Evolutionary conservation across 2,113 vertebrate genomes (phyloP).

Genomic region (Meleagris gallopavo): DNA sequence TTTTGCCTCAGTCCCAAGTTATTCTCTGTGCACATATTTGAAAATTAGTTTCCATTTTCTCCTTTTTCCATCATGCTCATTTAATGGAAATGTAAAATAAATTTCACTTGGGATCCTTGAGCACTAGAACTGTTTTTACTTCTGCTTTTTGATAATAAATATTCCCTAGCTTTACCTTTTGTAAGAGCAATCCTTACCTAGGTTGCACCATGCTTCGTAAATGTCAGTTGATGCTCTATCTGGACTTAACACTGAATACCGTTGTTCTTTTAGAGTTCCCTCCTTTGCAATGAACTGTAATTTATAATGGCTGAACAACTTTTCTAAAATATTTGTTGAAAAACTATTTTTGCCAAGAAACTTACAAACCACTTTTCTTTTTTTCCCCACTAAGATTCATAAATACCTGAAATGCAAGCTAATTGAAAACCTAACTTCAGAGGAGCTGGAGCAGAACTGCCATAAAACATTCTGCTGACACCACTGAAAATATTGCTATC

Average conservation of each 20-base stretch:
- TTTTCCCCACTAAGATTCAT: neutral
- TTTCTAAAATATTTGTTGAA: neutral
- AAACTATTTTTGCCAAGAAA: neutral
- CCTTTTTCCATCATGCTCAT: neutral
- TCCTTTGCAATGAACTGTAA: no score
- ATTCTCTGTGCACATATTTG: neutral
- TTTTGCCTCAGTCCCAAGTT: neutral
- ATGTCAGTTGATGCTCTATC: neutral
- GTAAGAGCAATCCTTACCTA: neutral
- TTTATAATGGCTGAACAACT: neutral
- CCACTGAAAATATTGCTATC: neutral
- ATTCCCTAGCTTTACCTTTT: neutral
- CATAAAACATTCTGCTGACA: neutral
- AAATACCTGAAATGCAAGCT: neutral
- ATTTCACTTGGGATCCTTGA: neutral
- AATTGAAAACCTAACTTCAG: neutral
- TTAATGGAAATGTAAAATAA: neutral
- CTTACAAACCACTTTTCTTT: neutral
- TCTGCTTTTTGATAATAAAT: neutral
- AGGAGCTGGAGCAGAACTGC: neutral
- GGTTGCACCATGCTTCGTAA: accelerated
- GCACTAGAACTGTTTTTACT: neutral
- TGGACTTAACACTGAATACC: neutral
- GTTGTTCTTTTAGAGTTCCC: neutral
- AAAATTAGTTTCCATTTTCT: neutral